phyloP scores from a whole-genome alignment of 2,797 vertebrate genomes.

The Enteromius trimaculatus region DNA sequence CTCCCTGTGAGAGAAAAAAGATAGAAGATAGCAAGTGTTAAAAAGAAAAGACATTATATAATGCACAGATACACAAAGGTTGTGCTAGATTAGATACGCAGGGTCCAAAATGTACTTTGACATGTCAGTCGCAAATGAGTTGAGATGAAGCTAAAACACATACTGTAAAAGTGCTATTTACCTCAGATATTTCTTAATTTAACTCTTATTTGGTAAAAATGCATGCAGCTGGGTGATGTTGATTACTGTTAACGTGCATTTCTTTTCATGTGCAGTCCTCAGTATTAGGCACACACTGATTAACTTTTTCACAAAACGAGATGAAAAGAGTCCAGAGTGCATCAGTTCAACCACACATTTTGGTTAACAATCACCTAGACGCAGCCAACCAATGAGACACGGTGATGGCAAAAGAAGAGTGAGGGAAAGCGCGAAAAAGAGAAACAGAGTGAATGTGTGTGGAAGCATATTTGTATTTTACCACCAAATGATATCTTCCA shows the following conservation, averaged over 20 bases:
- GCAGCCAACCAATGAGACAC: slow-evolving; percentile 10
- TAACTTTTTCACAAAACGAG: not conserved
- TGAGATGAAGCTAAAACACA: not conserved
- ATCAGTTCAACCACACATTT: not conserved
- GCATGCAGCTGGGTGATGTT: not conserved
- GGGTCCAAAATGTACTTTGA: not conserved
- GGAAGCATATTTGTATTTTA: slow-evolving; percentile 6
- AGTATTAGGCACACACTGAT: not conserved
- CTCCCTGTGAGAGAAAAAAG: slow-evolving; percentile 68
- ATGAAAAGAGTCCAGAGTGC: slow-evolving; percentile 7
- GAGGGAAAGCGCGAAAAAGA: not conserved
- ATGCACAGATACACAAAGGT: not conserved
- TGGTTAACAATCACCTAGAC: not conserved
- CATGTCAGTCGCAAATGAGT: not conserved
- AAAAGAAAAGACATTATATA: not conserved
- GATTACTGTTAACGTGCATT: not conserved
- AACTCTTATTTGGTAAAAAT: not conserved
- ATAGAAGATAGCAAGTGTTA: not conserved
- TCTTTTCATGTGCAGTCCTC: not conserved
- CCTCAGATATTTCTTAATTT: not conserved
- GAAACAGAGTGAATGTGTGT: not conserved
- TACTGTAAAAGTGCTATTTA: not conserved
- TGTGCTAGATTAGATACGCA: not conserved
- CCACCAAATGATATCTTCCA: slow-evolving; percentile 24
- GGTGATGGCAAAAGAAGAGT: not conserved